Conservation (phyloP, 1,140 invertebrate genomes). For the Drusus annulatus region DNA sequence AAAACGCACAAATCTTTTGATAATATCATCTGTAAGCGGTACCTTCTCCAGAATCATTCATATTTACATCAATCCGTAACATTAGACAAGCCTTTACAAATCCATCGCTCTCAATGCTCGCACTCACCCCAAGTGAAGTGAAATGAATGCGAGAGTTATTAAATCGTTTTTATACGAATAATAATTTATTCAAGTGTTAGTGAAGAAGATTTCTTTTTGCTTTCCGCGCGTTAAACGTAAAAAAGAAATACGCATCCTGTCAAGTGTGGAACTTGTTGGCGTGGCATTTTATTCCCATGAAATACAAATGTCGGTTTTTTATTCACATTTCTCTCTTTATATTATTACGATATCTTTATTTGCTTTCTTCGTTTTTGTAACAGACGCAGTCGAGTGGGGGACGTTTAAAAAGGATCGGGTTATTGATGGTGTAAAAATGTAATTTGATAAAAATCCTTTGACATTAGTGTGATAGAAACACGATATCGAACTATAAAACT, state of each 20-base stretch:
- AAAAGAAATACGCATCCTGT: conserved; percentile 32
- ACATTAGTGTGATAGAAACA: too few relatives aligned
- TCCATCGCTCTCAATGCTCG: background rate
- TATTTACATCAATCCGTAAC: too few relatives aligned
- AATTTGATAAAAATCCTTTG: too few relatives aligned
- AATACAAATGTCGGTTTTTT: conserved; percentile 11
- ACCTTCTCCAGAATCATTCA: too few relatives aligned
- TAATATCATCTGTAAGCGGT: background rate
- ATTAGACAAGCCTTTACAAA: background rate
- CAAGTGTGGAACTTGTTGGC: conserved; percentile 31
- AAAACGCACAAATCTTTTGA: background rate
- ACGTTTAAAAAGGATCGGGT: conserved; percentile 1
- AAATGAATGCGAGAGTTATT: conserved; percentile 20
- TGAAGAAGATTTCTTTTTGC: conserved; percentile 20
- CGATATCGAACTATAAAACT: too few relatives aligned
- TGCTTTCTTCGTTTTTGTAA: conserved; percentile 12
- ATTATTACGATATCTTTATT: conserved; percentile 28
- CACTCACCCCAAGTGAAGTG: conserved; percentile 13
- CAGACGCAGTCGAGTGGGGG: too few relatives aligned
- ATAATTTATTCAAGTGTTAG: conserved; percentile 40
- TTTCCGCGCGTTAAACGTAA: conserved; percentile 13
- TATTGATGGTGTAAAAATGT: background rate
- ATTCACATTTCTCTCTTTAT: conserved; percentile 9
- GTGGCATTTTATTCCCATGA: conserved; percentile 36
- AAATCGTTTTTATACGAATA: conserved; percentile 45